Evolutionary conservation across 2,888 invertebrate genomes (phyloP), one percentile per base, ranked within the genome.

Genomic region (Hyalella azteca): DNA sequence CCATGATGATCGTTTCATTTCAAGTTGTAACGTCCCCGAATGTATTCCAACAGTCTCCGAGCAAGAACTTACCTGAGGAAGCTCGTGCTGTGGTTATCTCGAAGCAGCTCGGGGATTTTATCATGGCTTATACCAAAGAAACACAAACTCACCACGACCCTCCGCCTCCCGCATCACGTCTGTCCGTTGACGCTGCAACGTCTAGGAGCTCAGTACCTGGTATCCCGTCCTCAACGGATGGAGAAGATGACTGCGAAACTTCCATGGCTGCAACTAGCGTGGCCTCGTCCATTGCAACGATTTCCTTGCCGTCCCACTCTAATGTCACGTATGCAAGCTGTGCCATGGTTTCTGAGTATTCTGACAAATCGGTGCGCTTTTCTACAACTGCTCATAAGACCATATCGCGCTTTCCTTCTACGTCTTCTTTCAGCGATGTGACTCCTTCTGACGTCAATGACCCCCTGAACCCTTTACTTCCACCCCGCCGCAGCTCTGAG

Each of bases 11-110:
- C 4, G 19, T 54, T 22, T 50, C 73, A 3, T 45, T 81, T 87
- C 4, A 11, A 26, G 54, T 4, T n/a, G n/a, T n/a, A 5, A 54
- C 19, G 26, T 22, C 13, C 29, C 13, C 54, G 11, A 22, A 22
- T 2, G 11, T 54, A 9, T 54, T 54, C 29, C 78, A 50, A 15
- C 87, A 93, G 93, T 90, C 91, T 85, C 93, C 93, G 22, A 91
- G 92, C 85, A 90, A 91, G 81, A 92, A 93, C 88, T 90, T 94
- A 87, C 91, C 92, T 86, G 92, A 92, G 87, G 95, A 95, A 88
- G 95, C 95, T 88, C 90, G 93, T 36, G 93, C 94, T 81, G 95
- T 95, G 1, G 92, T 95, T 86, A 92, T 94, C 77, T 94, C 95
- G 1, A 95, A 94, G 88, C 92, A 94, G 86, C 89, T 94, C 77